Conservation (phyloP, 2,888 invertebrate genomes). For the Plebejus melissa region DNA sequence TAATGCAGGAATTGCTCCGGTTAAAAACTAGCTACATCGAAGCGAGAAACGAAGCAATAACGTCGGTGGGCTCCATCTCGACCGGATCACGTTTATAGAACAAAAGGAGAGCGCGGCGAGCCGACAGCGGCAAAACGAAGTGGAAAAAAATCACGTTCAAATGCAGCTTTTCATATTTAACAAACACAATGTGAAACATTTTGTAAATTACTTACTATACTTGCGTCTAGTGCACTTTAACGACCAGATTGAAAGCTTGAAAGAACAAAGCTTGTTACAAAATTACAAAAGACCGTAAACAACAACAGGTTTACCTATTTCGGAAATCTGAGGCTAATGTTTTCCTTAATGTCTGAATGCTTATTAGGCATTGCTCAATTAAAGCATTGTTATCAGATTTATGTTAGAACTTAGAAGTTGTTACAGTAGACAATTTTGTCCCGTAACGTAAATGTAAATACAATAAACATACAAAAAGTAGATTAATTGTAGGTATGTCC, state of each 20-base stretch:
- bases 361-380: not conserved
- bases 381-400: not conserved
- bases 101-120: slow-evolving; percentile 66
- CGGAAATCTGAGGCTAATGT: not conserved
- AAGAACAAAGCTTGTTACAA: not conserved
- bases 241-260: slow-evolving; percentile 14
- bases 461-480: not conserved
- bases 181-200: slow-evolving; percentile 57
- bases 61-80: slow-evolving; percentile 67
- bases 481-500: not conserved
- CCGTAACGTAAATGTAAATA: not conserved
- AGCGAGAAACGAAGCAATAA: slow-evolving; percentile 63
- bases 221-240: slow-evolving; percentile 33
- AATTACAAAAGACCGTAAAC: not conserved
- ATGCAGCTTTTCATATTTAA: slow-evolving; percentile 71
- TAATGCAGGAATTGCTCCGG: slow-evolving; percentile 57
- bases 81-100: slow-evolving; percentile 73
- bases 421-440: not conserved
- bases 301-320: not conserved
- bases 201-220: slow-evolving; percentile 46
- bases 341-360: not conserved
- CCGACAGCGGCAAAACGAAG: slow-evolving; percentile 56
- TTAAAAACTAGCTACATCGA: slow-evolving; percentile 63
- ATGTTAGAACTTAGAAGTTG: not conserved
- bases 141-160: slow-evolving; percentile 63